Evolutionary conservation across 2,797 vertebrate species (phyloP).

Genomic region (Gymnoscopelus microlampas): DNA sequence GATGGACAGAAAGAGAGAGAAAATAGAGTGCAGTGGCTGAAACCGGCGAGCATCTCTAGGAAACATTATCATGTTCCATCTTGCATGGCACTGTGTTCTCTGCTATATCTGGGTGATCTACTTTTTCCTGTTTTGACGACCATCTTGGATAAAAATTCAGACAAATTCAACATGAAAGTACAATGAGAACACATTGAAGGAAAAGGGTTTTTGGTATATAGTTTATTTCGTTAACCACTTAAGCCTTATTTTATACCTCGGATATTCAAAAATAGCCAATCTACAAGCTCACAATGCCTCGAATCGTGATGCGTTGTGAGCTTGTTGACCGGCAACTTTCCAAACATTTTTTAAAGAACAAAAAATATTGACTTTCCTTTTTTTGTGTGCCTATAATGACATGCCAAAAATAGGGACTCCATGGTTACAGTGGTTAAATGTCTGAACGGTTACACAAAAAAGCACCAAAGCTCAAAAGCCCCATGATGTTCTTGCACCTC

Average conservation of each 20-base stretch:
- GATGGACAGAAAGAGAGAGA: conserved; percentile 45
- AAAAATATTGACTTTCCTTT: too few species aligned
- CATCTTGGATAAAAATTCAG: conserved; percentile 13
- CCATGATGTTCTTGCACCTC: conserved; percentile 21
- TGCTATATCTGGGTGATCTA: conserved; percentile 25
- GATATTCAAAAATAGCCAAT: too few species aligned
- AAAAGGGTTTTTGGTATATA: conserved; percentile 49
- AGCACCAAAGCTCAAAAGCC: conserved; percentile 34
- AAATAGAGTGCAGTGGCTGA: conserved; percentile 42
- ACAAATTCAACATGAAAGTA: conserved; percentile 36
- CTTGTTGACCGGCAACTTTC: too few species aligned
- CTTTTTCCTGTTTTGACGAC: conserved; percentile 14
- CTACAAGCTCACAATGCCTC: too few species aligned
- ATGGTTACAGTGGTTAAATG: conserved; percentile 24
- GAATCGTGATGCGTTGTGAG: too few species aligned
- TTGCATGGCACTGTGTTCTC: conserved; percentile 19
- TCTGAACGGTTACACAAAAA: conserved; percentile 30
- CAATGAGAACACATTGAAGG: conserved; percentile 19
- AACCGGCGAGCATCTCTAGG: conserved; percentile 39
- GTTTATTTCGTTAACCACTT: conserved; percentile 27
- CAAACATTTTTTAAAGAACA: too few species aligned
- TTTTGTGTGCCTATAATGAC: too few species aligned
- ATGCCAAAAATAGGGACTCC: too few species aligned
- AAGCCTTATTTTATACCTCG: too few species aligned
- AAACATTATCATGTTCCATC: conserved; percentile 40